These are phyloP conservation scores for Brachionus plicatilis DNA, from an alignment of 1,140 invertebrate genomes.

Conservation along the genomic window DNA sequence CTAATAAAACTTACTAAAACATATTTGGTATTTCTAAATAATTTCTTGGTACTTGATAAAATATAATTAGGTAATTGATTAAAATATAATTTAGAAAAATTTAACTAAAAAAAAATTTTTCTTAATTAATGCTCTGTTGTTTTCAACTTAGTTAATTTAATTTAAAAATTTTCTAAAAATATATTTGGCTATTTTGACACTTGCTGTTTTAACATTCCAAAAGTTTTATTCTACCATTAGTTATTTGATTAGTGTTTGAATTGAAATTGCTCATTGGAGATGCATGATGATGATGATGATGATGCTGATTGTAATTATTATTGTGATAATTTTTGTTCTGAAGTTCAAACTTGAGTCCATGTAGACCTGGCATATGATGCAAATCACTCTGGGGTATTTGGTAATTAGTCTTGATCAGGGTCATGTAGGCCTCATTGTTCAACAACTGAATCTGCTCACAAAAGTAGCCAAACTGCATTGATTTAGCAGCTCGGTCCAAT, in stretches of 20 bases:
- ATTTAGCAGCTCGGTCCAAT: neutral
- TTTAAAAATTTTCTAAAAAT: too few species aligned
- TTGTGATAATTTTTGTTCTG: neutral
- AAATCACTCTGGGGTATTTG: neutral
- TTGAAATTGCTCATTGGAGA: neutral
- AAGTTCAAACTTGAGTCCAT: neutral
- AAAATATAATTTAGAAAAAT: too few species aligned
- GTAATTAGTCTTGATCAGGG: conserved; percentile 34
- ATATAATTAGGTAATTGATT: too few species aligned
- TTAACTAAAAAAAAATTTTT: too few species aligned
- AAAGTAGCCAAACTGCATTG: conserved; percentile 26
- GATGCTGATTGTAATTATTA: neutral
- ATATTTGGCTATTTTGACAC: too few species aligned
- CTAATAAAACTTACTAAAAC: too few species aligned
- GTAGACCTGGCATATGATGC: neutral
- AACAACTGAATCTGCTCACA: conserved; percentile 23
- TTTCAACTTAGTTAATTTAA: too few species aligned
- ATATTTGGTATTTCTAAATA: too few species aligned
- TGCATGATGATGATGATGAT: neutral
- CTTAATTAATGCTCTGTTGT: too few species aligned
- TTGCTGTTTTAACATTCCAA: neutral
- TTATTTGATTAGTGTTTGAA: neutral
- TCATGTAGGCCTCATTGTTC: neutral
- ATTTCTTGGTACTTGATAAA: too few species aligned
- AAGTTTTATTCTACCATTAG: neutral